Evolutionary conservation across 2,797 vertebrate genomes (phyloP), one percentile per base, ranked within the genome.

Genomic region (Gobio occitaniae): DNA sequence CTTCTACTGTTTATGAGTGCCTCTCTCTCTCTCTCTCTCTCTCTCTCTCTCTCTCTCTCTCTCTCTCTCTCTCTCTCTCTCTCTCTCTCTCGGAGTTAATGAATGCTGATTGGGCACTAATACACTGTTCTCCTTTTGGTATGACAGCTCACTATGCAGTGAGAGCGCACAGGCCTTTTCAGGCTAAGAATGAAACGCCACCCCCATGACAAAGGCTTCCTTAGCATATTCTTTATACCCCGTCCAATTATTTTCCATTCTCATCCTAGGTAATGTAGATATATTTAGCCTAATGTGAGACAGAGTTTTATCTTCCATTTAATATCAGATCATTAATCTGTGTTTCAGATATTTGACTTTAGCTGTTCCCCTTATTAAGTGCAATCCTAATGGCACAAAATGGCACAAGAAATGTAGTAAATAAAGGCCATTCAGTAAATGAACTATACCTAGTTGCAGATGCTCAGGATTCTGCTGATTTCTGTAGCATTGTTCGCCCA

Each of bases 81-180:
- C 69, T 32, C 41, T 72, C 52, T 25, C n/a, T 25, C 21, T 78
- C n/a, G 10, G 70, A 48, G 54, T 48, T 80, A 77, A 81, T 84
- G 66, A 78, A 82, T 66, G 79, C 66, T 80, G 84, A 84, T 84
- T 79, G 68, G 77, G 32, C 69, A 44, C 77, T 85, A 85, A 85
- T 83, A 41, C 41, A 48, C 63, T 21, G 41, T 19, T 69, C 80
- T 70, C 21, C 68, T 63, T 59, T 71, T 19, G 75, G 83, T 61
- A 70, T 74, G 44, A 65, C 69, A 74, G 56, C 52, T 87, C 59
- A 44, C 36, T 69, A 63, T 17, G 41, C 52, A 69, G 75, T 79
- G 76, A 86, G 71, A 47, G 48, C 61, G 47, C 63, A 47, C 21
- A 66, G 25, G 44, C 17, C 21, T 63, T 84, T 36, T 5, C 66